Evolutionary conservation across 1,140 invertebrate species (phyloP).

Genomic region (Apolygus lucorum): DNA sequence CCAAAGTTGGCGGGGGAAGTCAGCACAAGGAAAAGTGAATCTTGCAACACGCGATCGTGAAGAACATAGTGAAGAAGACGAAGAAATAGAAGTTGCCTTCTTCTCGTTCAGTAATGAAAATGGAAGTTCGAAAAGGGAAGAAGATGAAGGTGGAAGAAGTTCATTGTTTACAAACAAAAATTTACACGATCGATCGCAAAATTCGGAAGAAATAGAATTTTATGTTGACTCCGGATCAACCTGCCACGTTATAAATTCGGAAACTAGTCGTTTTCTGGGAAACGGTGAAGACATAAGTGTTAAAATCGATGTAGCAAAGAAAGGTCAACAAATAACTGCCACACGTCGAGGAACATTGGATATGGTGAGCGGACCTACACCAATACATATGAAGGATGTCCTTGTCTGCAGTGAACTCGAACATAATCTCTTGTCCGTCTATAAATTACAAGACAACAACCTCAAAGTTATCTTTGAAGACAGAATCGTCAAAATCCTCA

Average conservation of each 20-base stretch:
- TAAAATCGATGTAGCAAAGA: neutral
- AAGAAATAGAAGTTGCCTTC: neutral
- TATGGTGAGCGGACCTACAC: neutral
- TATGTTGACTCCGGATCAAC: neutral
- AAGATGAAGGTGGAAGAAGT: too few species aligned
- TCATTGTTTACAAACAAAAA: neutral
- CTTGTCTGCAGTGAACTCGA: neutral
- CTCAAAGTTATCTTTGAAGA: neutral
- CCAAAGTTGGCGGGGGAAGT: neutral
- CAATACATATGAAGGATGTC: neutral
- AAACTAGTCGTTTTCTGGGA: neutral
- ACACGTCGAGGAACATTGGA: neutral
- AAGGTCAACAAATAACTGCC: neutral
- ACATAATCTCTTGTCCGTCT: neutral
- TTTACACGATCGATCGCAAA: neutral
- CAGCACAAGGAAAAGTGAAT: neutral
- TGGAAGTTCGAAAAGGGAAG: too few species aligned
- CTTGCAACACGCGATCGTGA: neutral
- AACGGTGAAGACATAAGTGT: neutral
- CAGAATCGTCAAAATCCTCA: neutral
- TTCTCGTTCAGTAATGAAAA: neutral
- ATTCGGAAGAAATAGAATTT: neutral
- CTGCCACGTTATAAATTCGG: neutral
- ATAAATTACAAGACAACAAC: neutral
- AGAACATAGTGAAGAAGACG: neutral